A percentile compares a stretch with the other conserved stretches of the same genome.
Evolutionary conservation across 2,888 invertebrate species (phyloP).

Genomic region (Hololepta plana): DNA sequence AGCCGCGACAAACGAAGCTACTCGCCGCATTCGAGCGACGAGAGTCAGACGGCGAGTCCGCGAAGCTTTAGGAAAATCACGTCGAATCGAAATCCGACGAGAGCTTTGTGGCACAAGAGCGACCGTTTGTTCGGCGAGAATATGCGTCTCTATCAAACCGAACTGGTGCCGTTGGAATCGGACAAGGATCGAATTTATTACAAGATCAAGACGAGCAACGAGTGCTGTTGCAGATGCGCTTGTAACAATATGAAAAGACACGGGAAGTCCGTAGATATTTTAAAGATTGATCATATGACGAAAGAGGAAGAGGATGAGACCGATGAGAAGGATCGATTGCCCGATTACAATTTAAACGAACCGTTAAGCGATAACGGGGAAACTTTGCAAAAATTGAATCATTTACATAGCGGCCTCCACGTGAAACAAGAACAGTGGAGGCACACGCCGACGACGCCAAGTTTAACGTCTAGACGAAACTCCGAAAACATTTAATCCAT

Average conservation of each 20-base stretch:
- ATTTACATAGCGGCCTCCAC: conserved; percentile 24
- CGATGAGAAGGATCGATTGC: too few species aligned
- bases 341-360: too few species aligned
- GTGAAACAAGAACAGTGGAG: conserved; percentile 37
- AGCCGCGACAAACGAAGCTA: conserved; percentile 35
- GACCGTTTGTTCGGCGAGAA: conserved; percentile 28
- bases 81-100: conserved; percentile 26
- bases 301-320: too few species aligned
- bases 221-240: conserved; percentile 24
- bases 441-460: conserved; percentile 17
- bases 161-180: conserved; percentile 33
- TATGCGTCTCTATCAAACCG: conserved; percentile 25
- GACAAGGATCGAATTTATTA: conserved; percentile 29
- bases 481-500: too few species aligned
- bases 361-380: too few species aligned
- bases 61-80: conserved; percentile 26
- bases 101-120: conserved; percentile 26
- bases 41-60: conserved; percentile 40
- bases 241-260: too few species aligned
- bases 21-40: conserved; percentile 41
- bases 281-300: too few species aligned
- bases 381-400: conserved; percentile 23
- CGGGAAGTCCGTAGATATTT: conserved; percentile 7
- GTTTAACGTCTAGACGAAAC: conserved; percentile 11
- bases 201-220: conserved; percentile 13